Conservation (phyloP, 2,888 invertebrate genomes). For the Pimpla rufipes region DNA sequence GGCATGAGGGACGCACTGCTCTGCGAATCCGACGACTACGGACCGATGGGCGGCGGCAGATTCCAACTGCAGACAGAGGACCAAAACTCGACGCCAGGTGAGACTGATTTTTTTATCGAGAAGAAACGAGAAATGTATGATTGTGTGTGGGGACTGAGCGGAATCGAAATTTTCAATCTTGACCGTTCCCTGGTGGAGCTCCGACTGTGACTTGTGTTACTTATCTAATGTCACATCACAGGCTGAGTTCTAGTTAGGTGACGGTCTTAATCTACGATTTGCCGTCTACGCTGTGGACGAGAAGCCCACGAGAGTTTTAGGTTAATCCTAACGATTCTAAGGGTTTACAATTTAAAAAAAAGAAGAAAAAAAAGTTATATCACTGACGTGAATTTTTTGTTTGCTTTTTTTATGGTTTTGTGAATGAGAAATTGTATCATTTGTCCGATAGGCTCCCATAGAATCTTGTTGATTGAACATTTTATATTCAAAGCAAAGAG, state of each 20-base stretch:
- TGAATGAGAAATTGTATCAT: too few relatives aligned
- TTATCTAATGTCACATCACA: conserved; percentile 92
- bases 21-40: conserved; percentile 92
- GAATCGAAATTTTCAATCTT: conserved; percentile 39
- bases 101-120: conserved; percentile 2
- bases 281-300: neutral
- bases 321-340: neutral
- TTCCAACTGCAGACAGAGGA: conserved; percentile 92
- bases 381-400: too few relatives aligned
- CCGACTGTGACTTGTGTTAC: conserved; percentile 93
- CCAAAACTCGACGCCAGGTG: conserved; percentile 87
- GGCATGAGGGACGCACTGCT: conserved; percentile 90
- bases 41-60: conserved; percentile 90
- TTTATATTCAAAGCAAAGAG: too few relatives aligned
- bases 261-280: conserved; percentile 78
- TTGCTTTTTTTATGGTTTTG: too few relatives aligned
- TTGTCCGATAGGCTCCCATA: too few relatives aligned
- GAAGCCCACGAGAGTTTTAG: neutral
- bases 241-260: conserved; percentile 97
- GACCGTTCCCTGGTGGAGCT: conserved; percentile 89
- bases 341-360: too few relatives aligned
- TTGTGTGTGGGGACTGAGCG: neutral
- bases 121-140: neutral
- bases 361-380: too few relatives aligned
- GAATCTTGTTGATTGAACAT: too few relatives aligned